phyloP scores from a whole-genome alignment of 1,140 invertebrate genomes.

The Caerostris darwini region DNA sequence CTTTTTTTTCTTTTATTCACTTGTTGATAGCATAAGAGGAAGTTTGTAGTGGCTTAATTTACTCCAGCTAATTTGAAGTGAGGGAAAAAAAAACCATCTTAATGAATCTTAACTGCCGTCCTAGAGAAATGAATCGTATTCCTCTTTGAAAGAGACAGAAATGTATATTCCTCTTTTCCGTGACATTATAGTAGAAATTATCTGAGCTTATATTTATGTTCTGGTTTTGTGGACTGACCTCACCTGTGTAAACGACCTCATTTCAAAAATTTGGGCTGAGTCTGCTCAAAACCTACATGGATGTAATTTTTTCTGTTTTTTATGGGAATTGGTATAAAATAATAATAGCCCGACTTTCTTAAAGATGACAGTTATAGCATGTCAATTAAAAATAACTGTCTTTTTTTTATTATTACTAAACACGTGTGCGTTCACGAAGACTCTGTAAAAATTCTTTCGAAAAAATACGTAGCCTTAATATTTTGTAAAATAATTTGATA shows the following conservation, averaged over 20 bases:
- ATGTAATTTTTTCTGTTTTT: neutral
- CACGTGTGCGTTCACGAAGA: too few relatives aligned
- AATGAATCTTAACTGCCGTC: neutral
- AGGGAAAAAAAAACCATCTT: neutral
- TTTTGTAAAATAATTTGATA: too few relatives aligned
- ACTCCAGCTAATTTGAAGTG: too few relatives aligned
- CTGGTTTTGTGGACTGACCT: slow-evolving; percentile 61
- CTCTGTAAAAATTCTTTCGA: too few relatives aligned
- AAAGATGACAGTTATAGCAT: neutral
- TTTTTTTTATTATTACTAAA: too few relatives aligned
- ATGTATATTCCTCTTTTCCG: neutral
- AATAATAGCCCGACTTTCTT: neutral
- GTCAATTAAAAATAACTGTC: neutral
- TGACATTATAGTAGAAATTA: slow-evolving; percentile 34
- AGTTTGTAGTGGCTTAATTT: too few relatives aligned
- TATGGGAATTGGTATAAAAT: neutral
- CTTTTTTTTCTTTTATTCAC: too few relatives aligned
- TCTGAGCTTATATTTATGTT: slow-evolving; percentile 31
- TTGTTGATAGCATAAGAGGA: too few relatives aligned
- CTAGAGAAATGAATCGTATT: neutral
- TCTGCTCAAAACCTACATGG: slow-evolving; percentile 13
- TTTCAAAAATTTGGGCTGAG: slow-evolving; percentile 22
- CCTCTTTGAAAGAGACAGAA: neutral
- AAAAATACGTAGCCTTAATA: too few relatives aligned
- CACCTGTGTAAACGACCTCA: slow-evolving; percentile 63